Evolutionary conservation across 1,140 invertebrate species (phyloP), one percentile per base, ranked within the genome.

Genomic region (Anadara kagoshimensis): DNA sequence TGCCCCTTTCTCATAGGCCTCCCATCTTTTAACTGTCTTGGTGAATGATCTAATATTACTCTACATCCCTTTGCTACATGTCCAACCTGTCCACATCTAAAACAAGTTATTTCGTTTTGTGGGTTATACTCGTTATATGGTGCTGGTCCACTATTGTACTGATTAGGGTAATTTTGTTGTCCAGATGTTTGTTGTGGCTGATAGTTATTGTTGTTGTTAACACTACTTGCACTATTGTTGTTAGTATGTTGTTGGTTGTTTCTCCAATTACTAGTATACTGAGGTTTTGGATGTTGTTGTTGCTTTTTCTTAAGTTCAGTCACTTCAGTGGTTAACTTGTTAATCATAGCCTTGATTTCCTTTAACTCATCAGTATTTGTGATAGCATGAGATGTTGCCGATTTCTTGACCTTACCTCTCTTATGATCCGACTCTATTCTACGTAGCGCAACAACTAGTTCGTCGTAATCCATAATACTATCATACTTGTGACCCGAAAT

Each of bases 401-500:
- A 43, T 67, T 20, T 43, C 7, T 18, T 44, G 12, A n/a, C 16
- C 18, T 53, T 53, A 1, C 51, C 44, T 7, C 44, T 26, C 18
- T 63, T 49, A 41, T 69, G 58, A 18, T 62, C 53, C 22, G 49
- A 65, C 36, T 59, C 49, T 44, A 51, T 47, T 24, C 45, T 44
- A 54, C 68, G 24, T 11, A 70, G 4, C 5, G 41, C 68, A 18
- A 41, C 62, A 8, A 18, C 14, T 20, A 53, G 45, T 63, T 24
- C 29, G 24, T 70, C 58, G 20, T 53, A 70, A 22, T 70, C 59
- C 12, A 43, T 24, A 14, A 67, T 43, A 8, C 5, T 45, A 41
- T 70, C 71, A 24, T 62, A 78, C 24, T 69, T 74, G 36, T 78
- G 69, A 24, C 59, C 61, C 26, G 24, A 26, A 10, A 59, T 47